phyloP scores from a whole-genome alignment of 2,888 invertebrate species.

The Elysia crispata region DNA sequence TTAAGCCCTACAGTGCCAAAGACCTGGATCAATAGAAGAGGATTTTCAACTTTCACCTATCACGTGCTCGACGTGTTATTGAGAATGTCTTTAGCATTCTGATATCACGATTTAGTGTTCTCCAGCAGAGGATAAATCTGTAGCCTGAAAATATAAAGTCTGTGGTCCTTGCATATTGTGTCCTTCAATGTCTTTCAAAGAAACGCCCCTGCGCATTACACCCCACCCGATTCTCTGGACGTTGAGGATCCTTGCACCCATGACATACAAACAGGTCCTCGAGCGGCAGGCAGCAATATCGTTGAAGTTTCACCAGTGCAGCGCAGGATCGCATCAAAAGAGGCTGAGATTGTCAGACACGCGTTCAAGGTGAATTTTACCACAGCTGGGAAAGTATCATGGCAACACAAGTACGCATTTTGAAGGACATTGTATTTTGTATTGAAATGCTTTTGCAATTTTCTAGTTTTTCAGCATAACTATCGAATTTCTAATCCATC shows the following conservation, averaged over 20 bases:
- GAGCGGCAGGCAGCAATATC: background rate
- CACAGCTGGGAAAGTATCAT: background rate
- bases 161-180: constrained; percentile 27
- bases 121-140: background rate
- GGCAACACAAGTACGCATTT: background rate
- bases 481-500: too few relatives aligned
- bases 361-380: background rate
- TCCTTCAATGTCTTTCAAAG: constrained; percentile 3
- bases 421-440: background rate
- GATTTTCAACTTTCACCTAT: constrained; percentile 21
- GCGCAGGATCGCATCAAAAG: background rate
- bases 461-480: too few relatives aligned
- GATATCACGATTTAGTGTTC: constrained; percentile 17
- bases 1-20: constrained; percentile 16
- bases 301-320: background rate
- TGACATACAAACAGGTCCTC: constrained; percentile 22
- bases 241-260: constrained; percentile 24
- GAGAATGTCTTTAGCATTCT: constrained; percentile 31
- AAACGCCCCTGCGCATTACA: background rate
- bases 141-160: constrained; percentile 24
- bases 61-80: constrained; percentile 21
- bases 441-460: background rate
- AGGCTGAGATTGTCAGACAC: background rate
- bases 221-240: background rate
- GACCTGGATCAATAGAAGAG: constrained; percentile 10